Evolutionary conservation across 2,113 vertebrate genomes (phyloP).

Genomic region (Lethenteron camtschaticum): DNA sequence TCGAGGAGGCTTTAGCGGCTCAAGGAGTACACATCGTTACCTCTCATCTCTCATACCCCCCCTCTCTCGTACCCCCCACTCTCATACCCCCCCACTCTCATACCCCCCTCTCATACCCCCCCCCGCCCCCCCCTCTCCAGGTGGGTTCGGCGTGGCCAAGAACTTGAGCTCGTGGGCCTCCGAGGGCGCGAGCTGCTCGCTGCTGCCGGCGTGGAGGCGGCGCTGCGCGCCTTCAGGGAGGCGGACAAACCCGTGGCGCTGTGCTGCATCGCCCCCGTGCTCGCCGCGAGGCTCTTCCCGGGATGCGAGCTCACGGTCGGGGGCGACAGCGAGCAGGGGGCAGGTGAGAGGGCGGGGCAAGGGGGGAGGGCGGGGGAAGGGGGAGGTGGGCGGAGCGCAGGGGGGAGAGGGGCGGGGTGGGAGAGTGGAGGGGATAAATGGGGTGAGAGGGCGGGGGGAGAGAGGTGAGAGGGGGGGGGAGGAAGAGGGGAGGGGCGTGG

Average conservation of each 20-base stretch:
- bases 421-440: too few species aligned
- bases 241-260: slow-evolving; percentile 49
- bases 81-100: too few species aligned
- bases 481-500: too few species aligned
- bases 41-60: neutral
- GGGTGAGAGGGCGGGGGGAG: too few species aligned
- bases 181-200: slow-evolving; percentile 34
- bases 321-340: slow-evolving; percentile 25
- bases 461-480: too few species aligned
- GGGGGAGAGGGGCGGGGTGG: too few species aligned
- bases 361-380: too few species aligned
- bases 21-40: neutral
- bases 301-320: slow-evolving; percentile 57
- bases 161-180: slow-evolving; percentile 33
- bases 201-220: slow-evolving; percentile 27
- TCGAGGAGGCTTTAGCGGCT: neutral
- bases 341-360: too few species aligned
- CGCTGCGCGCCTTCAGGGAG: slow-evolving; percentile 34
- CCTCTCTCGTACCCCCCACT: too few species aligned
- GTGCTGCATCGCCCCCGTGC: slow-evolving; percentile 51
- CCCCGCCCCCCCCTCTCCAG: neutral
- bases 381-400: too few species aligned
- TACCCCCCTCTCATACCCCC: too few species aligned
- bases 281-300: slow-evolving; percentile 45
- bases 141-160: slow-evolving; percentile 9